Base-by-base conservation (phyloP, 2,113 vertebrate genomes). In the Clinocottus analis region DNA sequence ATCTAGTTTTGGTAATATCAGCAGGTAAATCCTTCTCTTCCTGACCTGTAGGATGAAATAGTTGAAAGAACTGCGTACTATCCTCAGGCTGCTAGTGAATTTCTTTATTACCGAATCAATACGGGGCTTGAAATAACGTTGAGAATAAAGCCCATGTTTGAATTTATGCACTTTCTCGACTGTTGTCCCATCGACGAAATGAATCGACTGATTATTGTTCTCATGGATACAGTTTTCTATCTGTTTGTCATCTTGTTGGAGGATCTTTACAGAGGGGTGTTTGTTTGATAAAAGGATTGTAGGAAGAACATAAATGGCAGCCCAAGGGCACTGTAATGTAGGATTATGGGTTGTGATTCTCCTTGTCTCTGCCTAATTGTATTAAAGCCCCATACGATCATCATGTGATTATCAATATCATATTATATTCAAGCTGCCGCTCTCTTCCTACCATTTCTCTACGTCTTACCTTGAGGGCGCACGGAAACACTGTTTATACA, bases 331-430 rank as follows among this genome's bases (percentile, higher is more conserved):
- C 7, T 47, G 37, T 39, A 70, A 39, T 51, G 13, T 19, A 31
- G 39, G 13, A 31, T 59, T 39, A 41, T 17, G 11, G 2, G 27
- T 43, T 63, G 16, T 55, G 56, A 45, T 69, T 62, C 33, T 51
- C 21, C 14, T n/a, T 29, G 41, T 61, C 25, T 56, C 27, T 70
- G 58, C 69, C 17, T 49, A 70, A 31, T 41, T 41, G 16, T 53
- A 43, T 51, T 16, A 60, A 59, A 65, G 19, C 9, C 3, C 21
- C 23, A 65, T 66, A n/a, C 16, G 3, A 43, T 66, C 33, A 35
- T n/a, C 21, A 64, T 75, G 39, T 23, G 2, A 47, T 71, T 64
- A 49, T 76, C 31, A 59, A 6, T 63, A 56, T 47, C 23, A n/a
- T 27, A 21, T 53, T 67, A 67, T n/a, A 39, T 25, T 43, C 27